A percentile compares a stretch with the other conserved stretches of the same genome.
phyloP scores from a whole-genome alignment of 2,113 vertebrate genomes.

The Grammomys surdaster region DNA sequence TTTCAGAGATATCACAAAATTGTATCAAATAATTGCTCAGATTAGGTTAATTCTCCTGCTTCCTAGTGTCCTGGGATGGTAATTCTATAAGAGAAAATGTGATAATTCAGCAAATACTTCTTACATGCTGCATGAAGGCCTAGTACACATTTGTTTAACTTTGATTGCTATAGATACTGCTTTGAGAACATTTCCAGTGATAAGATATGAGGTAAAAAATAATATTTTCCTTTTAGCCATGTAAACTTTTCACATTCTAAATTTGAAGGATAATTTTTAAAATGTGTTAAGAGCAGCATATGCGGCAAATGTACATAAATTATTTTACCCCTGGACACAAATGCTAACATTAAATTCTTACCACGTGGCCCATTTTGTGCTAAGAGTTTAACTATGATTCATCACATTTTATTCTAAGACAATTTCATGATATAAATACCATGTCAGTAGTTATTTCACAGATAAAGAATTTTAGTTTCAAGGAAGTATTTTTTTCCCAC shows the following conservation, averaged over 20 bases:
- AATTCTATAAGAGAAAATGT: neutral
- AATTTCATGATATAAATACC: neutral
- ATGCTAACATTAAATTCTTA: neutral
- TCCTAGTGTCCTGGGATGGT: neutral
- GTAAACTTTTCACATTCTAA: neutral
- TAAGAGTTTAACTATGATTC: neutral
- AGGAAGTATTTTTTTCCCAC: neutral
- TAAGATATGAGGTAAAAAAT: neutral
- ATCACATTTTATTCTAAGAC: neutral
- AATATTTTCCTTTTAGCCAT: constrained; percentile 23
- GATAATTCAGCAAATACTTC: neutral
- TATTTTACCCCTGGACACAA: neutral
- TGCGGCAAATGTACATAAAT: constrained; percentile 6
- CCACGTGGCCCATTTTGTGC: neutral
- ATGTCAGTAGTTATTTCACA: neutral
- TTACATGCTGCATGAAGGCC: neutral
- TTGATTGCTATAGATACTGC: neutral
- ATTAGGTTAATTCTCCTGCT: neutral
- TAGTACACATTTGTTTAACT: neutral
- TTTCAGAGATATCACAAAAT: neutral
- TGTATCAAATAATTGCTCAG: neutral
- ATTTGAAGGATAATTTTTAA: neutral
- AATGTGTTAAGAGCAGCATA: neutral
- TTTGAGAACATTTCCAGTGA: neutral
- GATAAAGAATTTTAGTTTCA: neutral